A percentile compares a stretch with the other conserved stretches of the same genome.
Conservation (phyloP, 2,797 vertebrate species). For the Semotilus atromaculatus region DNA sequence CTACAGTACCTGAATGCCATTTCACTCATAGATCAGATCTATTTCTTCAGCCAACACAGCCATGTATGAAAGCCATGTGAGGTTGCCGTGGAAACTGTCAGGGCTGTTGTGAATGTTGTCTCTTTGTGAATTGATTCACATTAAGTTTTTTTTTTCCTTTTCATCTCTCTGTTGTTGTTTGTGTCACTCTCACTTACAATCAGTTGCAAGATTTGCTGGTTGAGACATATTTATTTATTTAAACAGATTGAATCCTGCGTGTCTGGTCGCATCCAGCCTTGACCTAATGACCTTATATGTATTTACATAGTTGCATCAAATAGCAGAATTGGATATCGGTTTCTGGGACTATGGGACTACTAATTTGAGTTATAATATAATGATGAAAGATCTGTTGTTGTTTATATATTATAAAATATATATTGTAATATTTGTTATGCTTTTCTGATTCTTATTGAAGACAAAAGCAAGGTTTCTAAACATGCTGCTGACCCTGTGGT, state of each 20-base stretch:
- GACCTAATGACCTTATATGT: slow-evolving; percentile 33
- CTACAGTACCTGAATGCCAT: slow-evolving; percentile 54
- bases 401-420: neutral
- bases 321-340: neutral
- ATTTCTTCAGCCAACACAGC: slow-evolving; percentile 55
- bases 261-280: slow-evolving; percentile 10
- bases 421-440: neutral
- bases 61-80: slow-evolving; percentile 54
- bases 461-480: neutral
- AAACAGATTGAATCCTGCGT: slow-evolving; percentile 33
- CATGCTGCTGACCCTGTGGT: neutral
- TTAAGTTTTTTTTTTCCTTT: slow-evolving; percentile 29
- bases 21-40: slow-evolving; percentile 58
- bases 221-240: slow-evolving; percentile 14
- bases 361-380: neutral
- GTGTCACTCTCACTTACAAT: slow-evolving; percentile 31
- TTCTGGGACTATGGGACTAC: neutral
- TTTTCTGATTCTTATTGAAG: neutral
- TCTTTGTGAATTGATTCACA: slow-evolving; percentile 58
- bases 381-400: neutral
- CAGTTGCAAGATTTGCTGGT: slow-evolving; percentile 35
- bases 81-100: slow-evolving; percentile 72
- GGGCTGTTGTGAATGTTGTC: slow-evolving; percentile 56
- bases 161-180: slow-evolving; percentile 30
- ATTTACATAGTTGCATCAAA: slow-evolving; percentile 26